Evolutionary conservation across 2,113 vertebrate genomes (phyloP), one percentile per base, ranked within the genome.

Genomic region (Rissa tridactyla): DNA sequence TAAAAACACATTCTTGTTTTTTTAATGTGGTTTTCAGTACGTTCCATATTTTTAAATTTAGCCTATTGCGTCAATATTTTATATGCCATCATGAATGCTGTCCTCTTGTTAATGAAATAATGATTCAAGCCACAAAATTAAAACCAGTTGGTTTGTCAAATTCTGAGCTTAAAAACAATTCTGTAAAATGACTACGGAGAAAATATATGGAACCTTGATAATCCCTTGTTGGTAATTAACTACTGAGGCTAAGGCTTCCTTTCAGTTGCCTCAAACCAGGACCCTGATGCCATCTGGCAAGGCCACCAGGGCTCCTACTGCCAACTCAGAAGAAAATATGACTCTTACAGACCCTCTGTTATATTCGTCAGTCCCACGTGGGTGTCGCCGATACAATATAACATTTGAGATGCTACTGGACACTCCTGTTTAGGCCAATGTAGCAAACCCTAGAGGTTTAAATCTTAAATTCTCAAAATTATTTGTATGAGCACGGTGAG

Each of bases 101-200:
- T 90, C 94, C 94, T 92, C 94, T 96, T 66, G 49, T 91, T 97
- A 92, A 97, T 79, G 93, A 97, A 97, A 97, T 97, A 97, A 95
- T 96, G 94, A 96, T 93, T 97, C 88, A 92, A 97, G 96, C 85
- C 95, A 92, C 95, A 95, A 97, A 97, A 98, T 97, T 97, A 95
- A 96, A 98, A 97, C 90, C 97, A 97, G 94, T 83, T 94, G 77
- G 57, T 88, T 81, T 90, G 49, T 88, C 16, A 66, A 58, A 73
- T 91, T 75, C 58, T 71, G 82, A 85, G 23, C 73, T 90, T 90
- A 95, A 93, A 91, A 95, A 78, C 29, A 85, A 60, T 54, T 88
- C 78, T 73, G 6, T 72, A 58, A 49, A 23, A 83, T 77, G 38
- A 66, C 62, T 87, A 40, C 4, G 5, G 70, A 62, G 34, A 80